These are phyloP conservation scores for Lordiphosa stackelbergi DNA, from an alignment of 1,140 invertebrate species.

Conservation along the genomic window DNA sequence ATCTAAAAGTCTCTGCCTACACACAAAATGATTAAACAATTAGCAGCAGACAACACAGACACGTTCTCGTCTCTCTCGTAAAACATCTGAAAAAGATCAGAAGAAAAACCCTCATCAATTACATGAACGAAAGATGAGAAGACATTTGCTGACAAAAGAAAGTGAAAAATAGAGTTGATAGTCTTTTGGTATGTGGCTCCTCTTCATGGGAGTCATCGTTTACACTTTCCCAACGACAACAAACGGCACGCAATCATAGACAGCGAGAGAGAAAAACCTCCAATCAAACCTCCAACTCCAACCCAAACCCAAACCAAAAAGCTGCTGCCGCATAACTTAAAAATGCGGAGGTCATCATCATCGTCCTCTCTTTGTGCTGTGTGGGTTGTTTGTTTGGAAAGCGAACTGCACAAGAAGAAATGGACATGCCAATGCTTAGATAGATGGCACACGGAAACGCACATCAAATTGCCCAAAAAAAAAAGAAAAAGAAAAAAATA, in stretches of 20 bases:
- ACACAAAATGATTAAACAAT: slow-evolving; percentile 64
- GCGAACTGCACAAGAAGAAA: slow-evolving; percentile 22
- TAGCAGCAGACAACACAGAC: slow-evolving; percentile 40
- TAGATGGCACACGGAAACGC: slow-evolving; percentile 72
- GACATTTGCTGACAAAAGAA: slow-evolving; percentile 43
- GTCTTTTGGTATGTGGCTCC: slow-evolving; percentile 4
- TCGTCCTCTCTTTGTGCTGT: slow-evolving; percentile 25
- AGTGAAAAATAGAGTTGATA: slow-evolving; percentile 62
- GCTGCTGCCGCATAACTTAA: slow-evolving; percentile 61
- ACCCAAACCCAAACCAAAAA: not conserved
- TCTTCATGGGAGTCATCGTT: slow-evolving; percentile 61
- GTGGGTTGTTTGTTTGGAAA: slow-evolving; percentile 67
- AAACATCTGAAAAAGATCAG: slow-evolving; percentile 26
- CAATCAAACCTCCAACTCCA: slow-evolving; percentile 53
- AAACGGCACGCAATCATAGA: slow-evolving; percentile 58
- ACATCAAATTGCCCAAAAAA: slow-evolving; percentile 56
- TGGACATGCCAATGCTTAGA: slow-evolving; percentile 52
- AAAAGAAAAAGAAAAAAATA: slow-evolving; percentile 32
- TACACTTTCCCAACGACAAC: slow-evolving; percentile 63
- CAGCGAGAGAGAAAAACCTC: slow-evolving; percentile 52
- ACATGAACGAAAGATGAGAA: slow-evolving; percentile 19
- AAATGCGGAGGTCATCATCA: slow-evolving; percentile 63
- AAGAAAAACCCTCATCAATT: slow-evolving; percentile 55
- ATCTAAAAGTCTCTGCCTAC: slow-evolving; percentile 58
- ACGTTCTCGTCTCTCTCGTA: slow-evolving; percentile 44